Conservation (phyloP, 2,797 vertebrate species). For the Micropoecilia bifurca region DNA sequence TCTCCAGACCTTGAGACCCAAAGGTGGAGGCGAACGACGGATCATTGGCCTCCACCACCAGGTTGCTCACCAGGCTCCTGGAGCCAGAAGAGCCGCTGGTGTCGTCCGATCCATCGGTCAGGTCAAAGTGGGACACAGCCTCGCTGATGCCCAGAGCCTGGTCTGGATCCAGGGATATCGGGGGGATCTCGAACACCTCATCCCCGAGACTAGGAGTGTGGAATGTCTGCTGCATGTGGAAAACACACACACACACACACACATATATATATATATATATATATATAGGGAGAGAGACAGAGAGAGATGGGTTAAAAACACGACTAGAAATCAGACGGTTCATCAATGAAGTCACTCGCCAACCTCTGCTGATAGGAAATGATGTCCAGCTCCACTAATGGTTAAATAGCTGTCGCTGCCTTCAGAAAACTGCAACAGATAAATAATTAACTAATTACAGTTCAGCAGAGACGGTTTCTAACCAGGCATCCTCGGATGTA, state of each 20-base stretch:
- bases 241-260: no score
- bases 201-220: slow-evolving; percentile 93
- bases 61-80: slow-evolving; percentile 72
- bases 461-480: background rate
- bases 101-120: slow-evolving; percentile 74
- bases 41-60: slow-evolving; percentile 80
- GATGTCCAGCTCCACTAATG: slow-evolving; percentile 84
- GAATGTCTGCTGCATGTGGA: slow-evolving; percentile 82
- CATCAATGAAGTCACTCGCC: slow-evolving; percentile 34
- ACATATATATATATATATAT: no score
- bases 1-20: slow-evolving; percentile 78
- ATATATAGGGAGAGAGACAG: background rate
- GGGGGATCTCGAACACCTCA: slow-evolving; percentile 94
- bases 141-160: slow-evolving; percentile 86
- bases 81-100: slow-evolving; percentile 75
- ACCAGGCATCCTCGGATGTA: no score
- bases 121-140: slow-evolving; percentile 88
- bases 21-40: slow-evolving; percentile 84
- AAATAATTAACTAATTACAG: background rate
- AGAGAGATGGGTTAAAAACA: fast-evolving
- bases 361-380: slow-evolving; percentile 89
- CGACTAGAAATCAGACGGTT: background rate
- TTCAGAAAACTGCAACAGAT: slow-evolving; percentile 82
- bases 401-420: slow-evolving; percentile 85
- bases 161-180: slow-evolving; percentile 91